Evolutionary conservation across 2,888 invertebrate species (phyloP), one percentile per base, ranked within the genome.

Genomic region (Eledona agricola): DNA sequence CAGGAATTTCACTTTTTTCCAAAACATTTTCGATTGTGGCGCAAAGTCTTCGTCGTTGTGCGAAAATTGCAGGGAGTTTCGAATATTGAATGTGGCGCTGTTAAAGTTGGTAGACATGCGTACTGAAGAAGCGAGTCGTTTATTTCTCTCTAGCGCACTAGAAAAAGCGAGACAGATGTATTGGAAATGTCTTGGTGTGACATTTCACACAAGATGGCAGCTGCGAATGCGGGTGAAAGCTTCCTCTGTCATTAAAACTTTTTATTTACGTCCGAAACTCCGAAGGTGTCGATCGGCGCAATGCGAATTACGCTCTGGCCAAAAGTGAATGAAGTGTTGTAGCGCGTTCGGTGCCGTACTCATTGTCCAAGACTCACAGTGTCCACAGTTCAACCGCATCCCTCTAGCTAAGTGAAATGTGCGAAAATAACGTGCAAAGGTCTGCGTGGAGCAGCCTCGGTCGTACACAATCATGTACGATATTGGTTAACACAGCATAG

Each of bases 401-500:
- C n/a, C n/a, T n/a, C n/a, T n/a, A n/a, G n/a, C n/a, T n/a, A n/a
- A n/a, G n/a, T n/a, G n/a, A n/a, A n/a, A n/a, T n/a, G n/a, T n/a
- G n/a, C n/a, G n/a, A n/a, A n/a, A n/a, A n/a, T n/a, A n/a, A n/a
- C n/a, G n/a, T n/a, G n/a, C n/a, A n/a, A n/a, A n/a, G n/a, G n/a
- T n/a, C n/a, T n/a, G n/a, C n/a, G 61, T 52, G 37, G 13, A 59
- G 58, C 62, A 51, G n/a, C 52, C 57, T 61, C 51, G 62, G 58
- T 64, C 67, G 68, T 65, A 66, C 70, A 59, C 63, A 66, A 73
- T 69, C 69, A 75, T 76, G 77, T 75, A 73, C 72, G 75, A 75
- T 72, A 66, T 74, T 73, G 75, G 77, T 72, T 75, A 76, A 73
- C 62, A 66, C 69, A 59, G 73, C 74, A 59, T 74, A 71, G 70